These are phyloP conservation scores for Patella caerulea DNA, from an alignment of 2,888 invertebrate species.

Conservation along the genomic window DNA sequence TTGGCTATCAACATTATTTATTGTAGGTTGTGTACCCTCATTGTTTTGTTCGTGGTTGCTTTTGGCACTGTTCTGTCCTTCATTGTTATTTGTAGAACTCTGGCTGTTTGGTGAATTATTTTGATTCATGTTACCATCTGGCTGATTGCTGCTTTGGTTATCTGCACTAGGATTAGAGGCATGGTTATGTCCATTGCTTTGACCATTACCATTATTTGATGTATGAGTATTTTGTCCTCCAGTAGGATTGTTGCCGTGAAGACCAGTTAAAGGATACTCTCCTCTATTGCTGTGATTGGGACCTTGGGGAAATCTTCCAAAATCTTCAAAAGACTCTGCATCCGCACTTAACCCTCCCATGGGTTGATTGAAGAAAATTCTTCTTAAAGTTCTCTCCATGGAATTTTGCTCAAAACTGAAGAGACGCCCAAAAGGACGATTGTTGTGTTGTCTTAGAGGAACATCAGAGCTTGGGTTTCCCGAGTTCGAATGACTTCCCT, in stretches of 20 bases:
- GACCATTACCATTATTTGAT: not conserved
- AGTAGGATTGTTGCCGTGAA: too few species aligned
- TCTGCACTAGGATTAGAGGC: too few species aligned
- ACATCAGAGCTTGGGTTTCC: too few species aligned
- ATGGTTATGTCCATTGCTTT: not conserved
- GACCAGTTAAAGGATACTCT: not conserved
- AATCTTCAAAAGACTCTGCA: constrained; percentile 5
- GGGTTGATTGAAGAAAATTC: not conserved
- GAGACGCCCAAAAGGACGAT: not conserved
- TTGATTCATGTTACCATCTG: not conserved
- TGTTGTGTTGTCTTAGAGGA: too few species aligned
- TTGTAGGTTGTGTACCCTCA: not conserved
- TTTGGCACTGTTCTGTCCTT: not conserved
- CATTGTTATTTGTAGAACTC: not conserved
- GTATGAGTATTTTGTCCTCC: too few species aligned
- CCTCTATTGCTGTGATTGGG: not conserved
- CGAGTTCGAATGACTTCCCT: too few species aligned
- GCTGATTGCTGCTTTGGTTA: too few species aligned
- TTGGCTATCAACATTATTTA: not conserved
- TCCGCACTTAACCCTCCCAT: not conserved
- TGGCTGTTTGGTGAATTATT: not conserved
- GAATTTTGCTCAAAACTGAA: constrained; percentile 4
- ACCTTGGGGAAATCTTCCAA: not conserved
- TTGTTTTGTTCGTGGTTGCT: not conserved
- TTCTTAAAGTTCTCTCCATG: not conserved